Evolutionary conservation across 2,888 invertebrate genomes (phyloP).

Genomic region (Torymus aiolomorphi): DNA sequence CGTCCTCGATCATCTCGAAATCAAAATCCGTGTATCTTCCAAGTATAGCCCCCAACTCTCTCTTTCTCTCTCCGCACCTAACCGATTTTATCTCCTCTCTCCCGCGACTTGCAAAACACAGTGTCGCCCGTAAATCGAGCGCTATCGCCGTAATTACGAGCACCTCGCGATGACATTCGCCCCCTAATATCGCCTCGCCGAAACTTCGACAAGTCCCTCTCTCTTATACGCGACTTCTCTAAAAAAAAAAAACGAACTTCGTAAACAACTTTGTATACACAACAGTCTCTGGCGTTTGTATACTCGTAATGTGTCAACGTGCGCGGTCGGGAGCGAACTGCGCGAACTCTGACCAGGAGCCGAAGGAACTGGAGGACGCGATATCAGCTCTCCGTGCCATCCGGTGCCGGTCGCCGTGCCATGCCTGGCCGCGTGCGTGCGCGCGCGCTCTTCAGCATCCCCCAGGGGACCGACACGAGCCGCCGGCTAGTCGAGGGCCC

Average conservation of each 20-base stretch:
- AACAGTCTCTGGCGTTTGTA: background rate
- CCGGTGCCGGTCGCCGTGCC: slow-evolving; percentile 71
- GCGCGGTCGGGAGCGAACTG: slow-evolving; percentile 37
- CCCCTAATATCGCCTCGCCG: background rate
- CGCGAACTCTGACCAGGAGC: slow-evolving; percentile 51
- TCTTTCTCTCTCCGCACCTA: background rate
- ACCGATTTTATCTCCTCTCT: background rate
- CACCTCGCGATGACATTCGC: slow-evolving; percentile 18
- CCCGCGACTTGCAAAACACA: too few relatives aligned
- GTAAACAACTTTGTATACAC: too few relatives aligned
- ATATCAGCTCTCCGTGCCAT: slow-evolving; percentile 70
- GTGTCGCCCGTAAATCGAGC: background rate
- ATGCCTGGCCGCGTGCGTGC: slow-evolving; percentile 24
- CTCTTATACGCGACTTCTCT: too few relatives aligned
- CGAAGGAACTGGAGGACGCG: slow-evolving; percentile 56
- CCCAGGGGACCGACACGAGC: slow-evolving; percentile 63
- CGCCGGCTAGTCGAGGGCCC: slow-evolving; percentile 37
- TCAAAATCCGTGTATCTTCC: background rate
- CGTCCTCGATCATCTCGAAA: slow-evolving; percentile 70
- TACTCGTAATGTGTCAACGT: background rate
- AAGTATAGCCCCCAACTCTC: background rate
- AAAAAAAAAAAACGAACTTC: too few relatives aligned
- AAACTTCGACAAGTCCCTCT: too few relatives aligned
- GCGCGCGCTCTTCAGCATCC: slow-evolving; percentile 56
- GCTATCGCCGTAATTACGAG: background rate